These are phyloP conservation scores for Aphodius granarius DNA, from an alignment of 2,888 invertebrate genomes.

Conservation along the genomic window DNA sequence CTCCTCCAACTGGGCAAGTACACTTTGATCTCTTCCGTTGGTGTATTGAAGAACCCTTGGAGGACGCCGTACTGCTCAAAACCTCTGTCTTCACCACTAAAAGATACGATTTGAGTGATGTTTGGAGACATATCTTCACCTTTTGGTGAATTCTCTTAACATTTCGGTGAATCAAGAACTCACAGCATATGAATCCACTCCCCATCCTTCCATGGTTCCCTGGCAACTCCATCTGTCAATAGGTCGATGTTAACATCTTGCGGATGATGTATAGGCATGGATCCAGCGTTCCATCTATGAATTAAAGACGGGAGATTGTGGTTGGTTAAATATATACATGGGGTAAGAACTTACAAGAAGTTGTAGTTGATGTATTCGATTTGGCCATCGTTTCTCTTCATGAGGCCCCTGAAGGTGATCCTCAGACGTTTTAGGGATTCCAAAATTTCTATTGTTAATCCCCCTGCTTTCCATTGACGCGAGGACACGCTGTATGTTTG, in stretches of 20 bases:
- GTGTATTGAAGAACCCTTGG: constrained; percentile 60
- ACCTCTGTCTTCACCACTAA: constrained; percentile 50
- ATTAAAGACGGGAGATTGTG: no score
- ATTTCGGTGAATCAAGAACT: constrained; percentile 30
- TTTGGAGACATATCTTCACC: background rate
- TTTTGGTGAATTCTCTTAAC: background rate
- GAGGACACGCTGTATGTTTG: constrained; percentile 48
- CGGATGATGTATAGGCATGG: constrained; percentile 56
- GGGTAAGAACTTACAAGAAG: constrained; percentile 66
- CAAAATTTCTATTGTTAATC: constrained; percentile 63
- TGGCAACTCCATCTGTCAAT: constrained; percentile 60
- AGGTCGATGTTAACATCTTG: constrained; percentile 59
- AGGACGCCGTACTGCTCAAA: constrained; percentile 68
- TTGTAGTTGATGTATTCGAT: constrained; percentile 58
- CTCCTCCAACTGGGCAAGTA: constrained; percentile 53
- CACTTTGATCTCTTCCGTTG: constrained; percentile 52
- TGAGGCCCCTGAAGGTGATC: constrained; percentile 70
- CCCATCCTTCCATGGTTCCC: constrained; percentile 61
- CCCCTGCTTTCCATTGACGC: constrained; percentile 61
- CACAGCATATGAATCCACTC: constrained; percentile 62
- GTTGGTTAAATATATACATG: background rate
- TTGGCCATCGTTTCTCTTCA: constrained; percentile 41
- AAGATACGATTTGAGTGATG: constrained; percentile 25
- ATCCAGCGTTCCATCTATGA: constrained; percentile 60
- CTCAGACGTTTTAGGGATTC: constrained; percentile 65